Percentiles rank a stretch among this genome's conserved stretches.
phyloP scores from a whole-genome alignment of 1,140 invertebrate species.

The Littorina saxatilis region DNA sequence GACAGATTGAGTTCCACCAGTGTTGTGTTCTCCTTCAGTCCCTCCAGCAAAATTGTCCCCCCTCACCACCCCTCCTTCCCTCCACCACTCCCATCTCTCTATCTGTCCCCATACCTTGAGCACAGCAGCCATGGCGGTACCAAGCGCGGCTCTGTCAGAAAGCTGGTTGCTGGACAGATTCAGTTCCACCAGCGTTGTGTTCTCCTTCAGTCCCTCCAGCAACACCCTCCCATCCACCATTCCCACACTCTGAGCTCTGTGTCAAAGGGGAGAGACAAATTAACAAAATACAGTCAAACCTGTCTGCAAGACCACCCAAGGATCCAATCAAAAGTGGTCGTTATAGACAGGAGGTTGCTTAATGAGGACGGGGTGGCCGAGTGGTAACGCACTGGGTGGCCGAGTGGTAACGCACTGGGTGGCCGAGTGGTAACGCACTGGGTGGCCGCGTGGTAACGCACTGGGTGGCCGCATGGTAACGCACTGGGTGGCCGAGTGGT shows the following conservation, averaged over 20 bases:
- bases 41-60: slow-evolving; percentile 61
- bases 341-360: background rate
- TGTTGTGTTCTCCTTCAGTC: slow-evolving; percentile 57
- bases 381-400: no score
- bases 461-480: no score
- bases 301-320: no score
- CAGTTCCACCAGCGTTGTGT: slow-evolving; percentile 56
- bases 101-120: slow-evolving; percentile 64
- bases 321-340: background rate
- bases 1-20: slow-evolving; percentile 61
- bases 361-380: no score
- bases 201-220: slow-evolving; percentile 59
- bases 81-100: no score
- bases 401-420: no score
- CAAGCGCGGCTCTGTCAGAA: slow-evolving; percentile 52
- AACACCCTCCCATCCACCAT: slow-evolving; percentile 56
- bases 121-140: slow-evolving; percentile 45
- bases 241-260: slow-evolving; percentile 63
- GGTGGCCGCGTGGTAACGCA: no score
- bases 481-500: no score
- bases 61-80: no score
- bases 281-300: background rate
- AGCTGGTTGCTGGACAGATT: slow-evolving; percentile 63
- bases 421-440: no score
- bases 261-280: slow-evolving; percentile 33